Evolutionary conservation across 2,797 vertebrate species (phyloP).

Genomic region (Platyrinchus mystaceus): DNA sequence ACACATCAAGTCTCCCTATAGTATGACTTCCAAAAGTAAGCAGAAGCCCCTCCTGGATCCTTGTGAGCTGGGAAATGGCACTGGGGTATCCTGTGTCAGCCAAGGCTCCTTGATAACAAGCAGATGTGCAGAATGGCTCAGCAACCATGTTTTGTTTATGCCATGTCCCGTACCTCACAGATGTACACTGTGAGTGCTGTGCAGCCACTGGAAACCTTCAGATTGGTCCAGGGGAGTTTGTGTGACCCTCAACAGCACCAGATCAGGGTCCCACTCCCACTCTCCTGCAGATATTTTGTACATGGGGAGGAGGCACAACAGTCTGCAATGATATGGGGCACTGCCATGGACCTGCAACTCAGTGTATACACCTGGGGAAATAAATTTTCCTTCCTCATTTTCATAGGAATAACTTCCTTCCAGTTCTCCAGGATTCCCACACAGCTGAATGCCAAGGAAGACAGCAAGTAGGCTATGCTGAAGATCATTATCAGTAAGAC

Average conservation of each 20-base stretch:
- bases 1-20: background rate
- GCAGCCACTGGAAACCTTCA: background rate
- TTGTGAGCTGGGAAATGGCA: background rate
- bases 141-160: background rate
- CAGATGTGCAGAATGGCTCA: background rate
- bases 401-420: background rate
- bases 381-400: background rate
- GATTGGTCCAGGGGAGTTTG: accelerated
- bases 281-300: background rate
- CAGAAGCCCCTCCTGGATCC: background rate
- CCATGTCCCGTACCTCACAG: background rate
- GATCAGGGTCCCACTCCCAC: background rate
- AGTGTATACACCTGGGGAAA: background rate
- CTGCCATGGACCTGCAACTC: background rate
- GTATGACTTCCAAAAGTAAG: background rate
- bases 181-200: background rate
- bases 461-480: background rate
- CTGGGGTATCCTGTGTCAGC: background rate
- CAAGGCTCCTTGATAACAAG: background rate
- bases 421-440: accelerated
- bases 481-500: background rate
- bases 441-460: background rate
- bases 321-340: background rate
- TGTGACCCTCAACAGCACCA: background rate
- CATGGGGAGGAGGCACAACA: background rate